Evolutionary conservation across 2,888 invertebrate species (phyloP).

Genomic region (Luperina nickerlii): DNA sequence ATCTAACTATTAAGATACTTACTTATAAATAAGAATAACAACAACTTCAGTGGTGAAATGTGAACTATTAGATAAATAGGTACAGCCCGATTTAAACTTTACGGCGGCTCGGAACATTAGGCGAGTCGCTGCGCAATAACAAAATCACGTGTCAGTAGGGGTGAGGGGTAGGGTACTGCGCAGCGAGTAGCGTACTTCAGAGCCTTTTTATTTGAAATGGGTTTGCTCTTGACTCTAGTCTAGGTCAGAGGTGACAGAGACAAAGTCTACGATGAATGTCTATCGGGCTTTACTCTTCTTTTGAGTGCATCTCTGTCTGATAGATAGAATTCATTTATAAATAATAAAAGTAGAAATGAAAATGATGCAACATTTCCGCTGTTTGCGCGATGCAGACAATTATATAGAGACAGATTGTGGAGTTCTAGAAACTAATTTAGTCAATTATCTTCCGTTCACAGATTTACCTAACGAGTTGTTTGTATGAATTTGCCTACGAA

Average conservation of each 20-base stretch:
- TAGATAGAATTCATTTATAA: no score
- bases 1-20: not conserved
- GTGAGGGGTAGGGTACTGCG: no score
- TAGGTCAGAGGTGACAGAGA: no score
- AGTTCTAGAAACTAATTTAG: slow-evolving; percentile 29
- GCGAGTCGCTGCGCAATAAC: no score
- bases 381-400: slow-evolving; percentile 17
- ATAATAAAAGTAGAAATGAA: not conserved
- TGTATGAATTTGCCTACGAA: not conserved
- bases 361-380: slow-evolving; percentile 38
- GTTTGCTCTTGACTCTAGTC: no score
- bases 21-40: not conserved
- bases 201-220: no score
- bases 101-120: no score
- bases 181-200: no score
- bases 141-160: no score
- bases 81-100: not conserved
- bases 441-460: not conserved
- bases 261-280: no score
- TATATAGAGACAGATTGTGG: not conserved
- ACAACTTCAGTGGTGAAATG: not conserved
- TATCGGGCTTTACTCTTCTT: not conserved
- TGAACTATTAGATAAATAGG: not conserved
- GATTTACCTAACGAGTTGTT: not conserved
- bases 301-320: not conserved